Evolutionary conservation across 2,888 invertebrate species (phyloP).

Genomic region (Stramonita haemastoma): DNA sequence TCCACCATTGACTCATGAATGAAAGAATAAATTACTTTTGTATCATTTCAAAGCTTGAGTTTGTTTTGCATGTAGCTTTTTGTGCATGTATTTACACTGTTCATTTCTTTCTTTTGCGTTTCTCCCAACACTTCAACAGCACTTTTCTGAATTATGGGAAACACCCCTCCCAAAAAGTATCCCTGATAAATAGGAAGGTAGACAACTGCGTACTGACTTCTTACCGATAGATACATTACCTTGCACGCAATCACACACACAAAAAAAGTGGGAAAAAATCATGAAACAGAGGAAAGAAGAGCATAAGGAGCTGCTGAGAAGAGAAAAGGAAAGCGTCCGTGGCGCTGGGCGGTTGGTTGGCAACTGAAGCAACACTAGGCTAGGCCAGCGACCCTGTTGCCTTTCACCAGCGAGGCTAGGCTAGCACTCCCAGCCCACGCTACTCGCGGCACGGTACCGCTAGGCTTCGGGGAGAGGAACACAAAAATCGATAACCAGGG

Average conservation of each 20-base stretch:
- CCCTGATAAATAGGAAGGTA: not conserved
- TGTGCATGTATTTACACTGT: too few relatives aligned
- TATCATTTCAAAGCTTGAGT: not conserved
- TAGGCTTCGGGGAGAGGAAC: not conserved
- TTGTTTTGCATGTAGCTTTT: constrained; percentile 30
- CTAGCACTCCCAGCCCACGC: too few relatives aligned
- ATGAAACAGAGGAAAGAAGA: too few relatives aligned
- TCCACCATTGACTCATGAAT: not conserved
- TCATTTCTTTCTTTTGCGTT: too few relatives aligned
- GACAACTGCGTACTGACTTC: not conserved
- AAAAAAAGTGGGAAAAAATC: not conserved
- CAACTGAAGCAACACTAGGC: constrained; percentile 31
- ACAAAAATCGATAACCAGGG: constrained; percentile 32
- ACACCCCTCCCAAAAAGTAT: too few relatives aligned
- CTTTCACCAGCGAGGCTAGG: not conserved
- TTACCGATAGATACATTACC: constrained; percentile 2
- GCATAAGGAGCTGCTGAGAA: not conserved
- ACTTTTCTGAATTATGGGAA: too few relatives aligned
- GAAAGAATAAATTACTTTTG: constrained; percentile 5
- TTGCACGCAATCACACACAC: not conserved
- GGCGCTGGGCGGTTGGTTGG: not conserved
- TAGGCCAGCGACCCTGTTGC: constrained; percentile 26
- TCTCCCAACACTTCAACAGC: too few relatives aligned
- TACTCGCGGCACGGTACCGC: not conserved
- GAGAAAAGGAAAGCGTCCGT: constrained; percentile 5